Evolutionary conservation across 2,113 vertebrate genomes (phyloP), one percentile per base, ranked within the genome.

Genomic region (Apodemus speciosus): DNA sequence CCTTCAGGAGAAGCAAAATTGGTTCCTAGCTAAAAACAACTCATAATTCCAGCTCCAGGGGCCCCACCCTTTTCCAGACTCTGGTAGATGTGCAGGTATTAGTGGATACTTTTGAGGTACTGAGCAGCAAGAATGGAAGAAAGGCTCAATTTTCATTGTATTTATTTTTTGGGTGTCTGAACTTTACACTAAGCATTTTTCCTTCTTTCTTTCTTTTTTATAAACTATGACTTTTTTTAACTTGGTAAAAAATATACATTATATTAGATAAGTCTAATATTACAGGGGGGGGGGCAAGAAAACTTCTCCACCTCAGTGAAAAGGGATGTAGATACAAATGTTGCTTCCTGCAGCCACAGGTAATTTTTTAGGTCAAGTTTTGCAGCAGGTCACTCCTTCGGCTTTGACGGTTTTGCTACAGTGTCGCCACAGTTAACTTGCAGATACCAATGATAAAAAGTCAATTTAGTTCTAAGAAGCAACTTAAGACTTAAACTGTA

Each of bases 171-270:
- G 56, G 92, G 75, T 73, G 35, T 77, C 49, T 84, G 25, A 90
- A 77, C 35, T 77, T 84, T 84, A 84, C 43, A 66, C 32, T 49
- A 89, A 69, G 38, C 53, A 4, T 89, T 49, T 76, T 49, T 25
- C 2, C 83, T 88, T 66, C 7, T n/a, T 60, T 56, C 18, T 16
- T 69, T 9, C 84, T 32, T 90, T 18, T n/a, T n/a, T n/a, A n/a
- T n/a, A 83, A 83, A 87, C 49, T 69, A n/a, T 86, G 49, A 30
- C 80, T 86, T 69, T 30, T 81, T 9, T 43, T 77, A 40, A 75
- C 69, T 51, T 77, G 88, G 64, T 30, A 90, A 87, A 84, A 93
- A 84, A 66, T 76, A 58, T 71, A 32, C 32, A 3, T 87, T 77
- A 79, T 53, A 68, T 15, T 32, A 69, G 32, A 88, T 73, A 30